Evolutionary conservation across 2,113 vertebrate genomes (phyloP).

Genomic region (Camelus bactrianus): DNA sequence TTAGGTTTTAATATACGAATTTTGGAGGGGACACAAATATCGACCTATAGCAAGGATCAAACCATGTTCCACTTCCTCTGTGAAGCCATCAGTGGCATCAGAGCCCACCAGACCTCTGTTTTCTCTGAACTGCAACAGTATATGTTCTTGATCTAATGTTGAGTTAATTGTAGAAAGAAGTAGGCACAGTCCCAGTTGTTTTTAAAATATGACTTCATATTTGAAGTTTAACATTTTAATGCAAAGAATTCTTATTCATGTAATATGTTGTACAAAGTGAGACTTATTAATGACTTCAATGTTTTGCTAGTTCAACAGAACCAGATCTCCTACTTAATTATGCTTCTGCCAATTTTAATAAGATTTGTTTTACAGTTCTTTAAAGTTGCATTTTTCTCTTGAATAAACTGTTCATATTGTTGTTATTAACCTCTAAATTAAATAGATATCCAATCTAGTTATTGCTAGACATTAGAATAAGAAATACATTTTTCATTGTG

Average conservation of each 20-base stretch:
- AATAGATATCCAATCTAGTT: background rate
- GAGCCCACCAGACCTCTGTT: background rate
- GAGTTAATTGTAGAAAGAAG: slow-evolving; percentile 9
- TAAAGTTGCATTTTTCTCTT: slow-evolving; percentile 20
- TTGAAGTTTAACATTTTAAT: slow-evolving; percentile 54
- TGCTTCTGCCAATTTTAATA: slow-evolving; percentile 2
- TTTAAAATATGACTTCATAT: background rate
- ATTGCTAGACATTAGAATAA: slow-evolving; percentile 11
- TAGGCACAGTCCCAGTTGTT: background rate
- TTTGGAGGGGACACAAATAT: background rate
- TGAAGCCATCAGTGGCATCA: background rate
- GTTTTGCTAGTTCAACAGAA: background rate
- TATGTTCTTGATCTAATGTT: background rate
- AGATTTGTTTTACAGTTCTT: background rate
- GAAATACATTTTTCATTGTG: background rate
- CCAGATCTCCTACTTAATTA: background rate
- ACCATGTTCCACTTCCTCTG: background rate
- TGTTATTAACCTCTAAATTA: background rate
- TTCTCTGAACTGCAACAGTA: background rate
- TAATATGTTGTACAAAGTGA: background rate
- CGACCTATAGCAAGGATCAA: background rate
- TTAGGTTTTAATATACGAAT: background rate
- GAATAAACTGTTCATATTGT: background rate
- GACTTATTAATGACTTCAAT: slow-evolving; percentile 5
- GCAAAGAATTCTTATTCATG: background rate